Percentiles rank a stretch among this genome's conserved stretches.
phyloP scores from a whole-genome alignment of 2,888 invertebrate species.

The Empis livida region DNA sequence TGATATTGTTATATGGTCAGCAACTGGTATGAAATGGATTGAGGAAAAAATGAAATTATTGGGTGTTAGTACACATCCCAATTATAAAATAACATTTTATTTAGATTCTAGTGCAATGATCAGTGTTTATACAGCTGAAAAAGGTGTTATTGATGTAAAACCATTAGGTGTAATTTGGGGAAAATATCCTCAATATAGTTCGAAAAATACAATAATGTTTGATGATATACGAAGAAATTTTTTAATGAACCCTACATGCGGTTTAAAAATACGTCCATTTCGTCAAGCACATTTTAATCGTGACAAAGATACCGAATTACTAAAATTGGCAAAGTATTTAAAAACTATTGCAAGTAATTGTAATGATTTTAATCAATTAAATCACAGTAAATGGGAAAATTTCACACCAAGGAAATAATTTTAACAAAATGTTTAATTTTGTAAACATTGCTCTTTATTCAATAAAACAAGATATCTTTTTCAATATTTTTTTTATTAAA shows the following conservation, averaged over 20 bases:
- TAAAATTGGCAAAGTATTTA: conserved; percentile 69
- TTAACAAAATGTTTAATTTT: not conserved
- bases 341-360: conserved; percentile 66
- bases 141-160: conserved; percentile 88
- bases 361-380: conserved; percentile 70
- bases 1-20: conserved; percentile 97
- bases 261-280: conserved; percentile 81
- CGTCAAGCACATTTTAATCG: conserved; percentile 82
- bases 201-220: conserved; percentile 95
- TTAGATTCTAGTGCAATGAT: conserved; percentile 91
- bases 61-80: conserved; percentile 67
- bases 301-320: conserved; percentile 66
- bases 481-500: not conserved
- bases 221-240: conserved; percentile 93
- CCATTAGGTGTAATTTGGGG: conserved; percentile 97
- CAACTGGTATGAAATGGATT: conserved; percentile 97
- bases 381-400: conserved; percentile 88
- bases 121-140: conserved; percentile 77
- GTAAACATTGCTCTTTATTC: not conserved
- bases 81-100: conserved; percentile 87
- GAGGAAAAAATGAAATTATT: conserved; percentile 91
- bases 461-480: not conserved
- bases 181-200: conserved; percentile 73
- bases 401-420: not conserved
- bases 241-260: conserved; percentile 92